phyloP scores from a whole-genome alignment of 2,113 vertebrate species.

The Muntiacus muntjak region DNA sequence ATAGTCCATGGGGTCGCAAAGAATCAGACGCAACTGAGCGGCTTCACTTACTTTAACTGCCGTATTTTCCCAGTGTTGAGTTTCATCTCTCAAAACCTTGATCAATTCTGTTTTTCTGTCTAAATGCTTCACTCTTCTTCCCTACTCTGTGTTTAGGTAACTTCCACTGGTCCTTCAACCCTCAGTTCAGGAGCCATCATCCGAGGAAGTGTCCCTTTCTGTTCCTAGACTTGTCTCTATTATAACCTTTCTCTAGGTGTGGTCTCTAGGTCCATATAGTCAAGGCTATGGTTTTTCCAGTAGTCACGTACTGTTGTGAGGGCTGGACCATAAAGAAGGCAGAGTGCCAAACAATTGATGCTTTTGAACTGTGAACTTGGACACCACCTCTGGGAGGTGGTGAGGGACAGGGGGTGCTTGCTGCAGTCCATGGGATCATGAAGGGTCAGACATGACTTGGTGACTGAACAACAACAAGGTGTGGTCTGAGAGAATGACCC shows the following conservation, averaged over 20 bases:
- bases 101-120: neutral
- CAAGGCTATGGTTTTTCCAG: neutral
- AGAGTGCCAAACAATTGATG: neutral
- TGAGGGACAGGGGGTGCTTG: neutral
- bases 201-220: neutral
- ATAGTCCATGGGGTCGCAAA: neutral
- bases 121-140: neutral
- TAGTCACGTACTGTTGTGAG: neutral
- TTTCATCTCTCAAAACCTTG: neutral
- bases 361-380: neutral
- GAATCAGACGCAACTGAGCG: neutral
- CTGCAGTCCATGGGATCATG: neutral
- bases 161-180: neutral
- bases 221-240: neutral
- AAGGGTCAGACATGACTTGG: neutral
- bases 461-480: neutral
- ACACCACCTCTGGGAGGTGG: neutral
- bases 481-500: neutral
- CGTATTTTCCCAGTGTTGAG: neutral
- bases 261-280: neutral
- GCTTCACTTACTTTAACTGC: neutral
- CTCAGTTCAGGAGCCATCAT: neutral
- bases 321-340: neutral
- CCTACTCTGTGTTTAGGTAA: neutral
- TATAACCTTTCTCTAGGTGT: neutral